These are phyloP conservation scores for Etheostoma perlongum DNA, from an alignment of 2,797 vertebrate genomes.

Conservation along the genomic window DNA sequence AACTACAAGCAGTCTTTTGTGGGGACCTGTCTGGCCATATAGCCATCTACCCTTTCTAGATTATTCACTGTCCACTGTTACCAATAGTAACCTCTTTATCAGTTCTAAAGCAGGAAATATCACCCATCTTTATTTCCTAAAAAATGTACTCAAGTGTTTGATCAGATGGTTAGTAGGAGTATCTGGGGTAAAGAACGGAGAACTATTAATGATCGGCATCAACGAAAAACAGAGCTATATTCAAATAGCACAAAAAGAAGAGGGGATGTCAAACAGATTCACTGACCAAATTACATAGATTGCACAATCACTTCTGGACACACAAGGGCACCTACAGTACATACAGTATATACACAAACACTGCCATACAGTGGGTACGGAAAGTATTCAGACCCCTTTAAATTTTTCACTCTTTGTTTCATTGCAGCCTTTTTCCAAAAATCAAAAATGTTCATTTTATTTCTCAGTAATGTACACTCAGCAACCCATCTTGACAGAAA, in stretches of 20 bases:
- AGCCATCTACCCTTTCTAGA: background rate
- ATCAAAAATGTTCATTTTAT: no score
- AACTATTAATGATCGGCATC: background rate
- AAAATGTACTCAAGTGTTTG: conserved; percentile 27
- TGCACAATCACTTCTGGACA: background rate
- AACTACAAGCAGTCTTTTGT: no score
- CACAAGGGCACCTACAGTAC: background rate
- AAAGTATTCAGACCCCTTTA: no score
- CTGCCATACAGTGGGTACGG: no score
- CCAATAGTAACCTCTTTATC: background rate
- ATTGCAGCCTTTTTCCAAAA: no score
- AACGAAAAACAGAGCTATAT: conserved; percentile 11
- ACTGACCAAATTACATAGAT: conserved; percentile 2
- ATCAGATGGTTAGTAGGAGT: conserved; percentile 9
- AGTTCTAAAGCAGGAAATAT: conserved; percentile 12
- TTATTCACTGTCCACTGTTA: background rate
- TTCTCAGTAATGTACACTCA: no score
- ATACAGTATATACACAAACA: background rate
- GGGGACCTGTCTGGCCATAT: no score
- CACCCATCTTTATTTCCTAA: conserved; percentile 17
- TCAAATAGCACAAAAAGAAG: conserved; percentile 22
- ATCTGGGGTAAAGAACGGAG: background rate
- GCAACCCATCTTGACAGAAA: no score
- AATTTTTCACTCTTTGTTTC: no score
- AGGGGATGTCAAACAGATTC: conserved; percentile 14